Evolutionary conservation across 2,888 invertebrate species (phyloP).

Genomic region (Silvanus unidentatus): DNA sequence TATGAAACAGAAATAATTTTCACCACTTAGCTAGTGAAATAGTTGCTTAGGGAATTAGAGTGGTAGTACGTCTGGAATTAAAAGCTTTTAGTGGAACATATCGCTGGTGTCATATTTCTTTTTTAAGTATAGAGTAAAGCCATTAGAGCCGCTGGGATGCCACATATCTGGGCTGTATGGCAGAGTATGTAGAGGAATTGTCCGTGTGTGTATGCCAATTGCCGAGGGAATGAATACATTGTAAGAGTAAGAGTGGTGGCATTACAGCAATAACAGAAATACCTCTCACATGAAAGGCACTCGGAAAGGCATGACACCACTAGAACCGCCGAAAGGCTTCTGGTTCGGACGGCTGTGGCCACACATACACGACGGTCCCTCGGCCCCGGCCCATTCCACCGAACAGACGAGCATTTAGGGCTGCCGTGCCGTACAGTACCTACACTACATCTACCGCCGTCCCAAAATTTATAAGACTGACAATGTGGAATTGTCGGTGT

Average conservation of each 20-base stretch:
- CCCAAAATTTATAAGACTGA: slow-evolving; percentile 1
- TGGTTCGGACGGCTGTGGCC: slow-evolving; percentile 7
- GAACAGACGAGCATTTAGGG: too few relatives aligned
- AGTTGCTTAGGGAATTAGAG: not conserved
- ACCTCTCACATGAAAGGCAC: slow-evolving; percentile 3
- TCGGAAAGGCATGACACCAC: slow-evolving; percentile 7
- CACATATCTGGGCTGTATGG: not conserved
- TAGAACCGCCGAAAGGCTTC: too few relatives aligned
- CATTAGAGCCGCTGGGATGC: not conserved
- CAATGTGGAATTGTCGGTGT: slow-evolving; percentile 20
- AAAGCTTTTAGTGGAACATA: slow-evolving; percentile 5
- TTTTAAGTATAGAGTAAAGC: slow-evolving; percentile 5
- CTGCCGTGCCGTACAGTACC: too few relatives aligned
- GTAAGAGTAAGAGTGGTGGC: not conserved
- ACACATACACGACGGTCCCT: not conserved
- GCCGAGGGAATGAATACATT: too few relatives aligned
- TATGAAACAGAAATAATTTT: too few relatives aligned
- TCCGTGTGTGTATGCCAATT: too few relatives aligned
- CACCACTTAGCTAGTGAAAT: not conserved
- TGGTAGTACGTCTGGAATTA: slow-evolving; percentile 4
- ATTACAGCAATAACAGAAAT: slow-evolving; percentile 9
- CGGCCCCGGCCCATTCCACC: too few relatives aligned
- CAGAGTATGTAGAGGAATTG: not conserved
- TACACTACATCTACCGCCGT: too few relatives aligned
- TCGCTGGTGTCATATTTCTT: slow-evolving; percentile 6